Evolutionary conservation across 2,888 invertebrate species (phyloP).

Genomic region (Achlya flavicornis): DNA sequence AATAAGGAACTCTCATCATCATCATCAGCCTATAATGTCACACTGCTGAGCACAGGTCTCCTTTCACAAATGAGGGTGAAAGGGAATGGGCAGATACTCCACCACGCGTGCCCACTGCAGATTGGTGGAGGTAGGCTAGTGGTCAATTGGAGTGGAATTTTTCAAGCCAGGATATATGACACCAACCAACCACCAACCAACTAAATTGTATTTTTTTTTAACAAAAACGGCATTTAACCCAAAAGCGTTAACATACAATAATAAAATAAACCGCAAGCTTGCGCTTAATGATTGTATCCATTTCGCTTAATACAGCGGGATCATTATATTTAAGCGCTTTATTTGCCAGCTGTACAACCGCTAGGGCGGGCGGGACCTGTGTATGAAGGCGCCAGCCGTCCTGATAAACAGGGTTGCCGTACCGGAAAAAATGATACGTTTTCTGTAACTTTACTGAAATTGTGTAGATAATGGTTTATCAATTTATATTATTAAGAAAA

Average conservation of each 20-base stretch:
- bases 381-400: background rate
- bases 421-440: background rate
- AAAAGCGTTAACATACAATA: background rate
- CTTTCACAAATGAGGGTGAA: no score
- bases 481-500: background rate
- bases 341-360: conserved; percentile 3
- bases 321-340: conserved; percentile 7
- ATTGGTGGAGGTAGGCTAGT: no score
- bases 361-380: background rate
- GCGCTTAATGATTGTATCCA: background rate
- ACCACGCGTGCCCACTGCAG: no score
- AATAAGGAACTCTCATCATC: no score
- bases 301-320: conserved; percentile 5
- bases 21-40: no score
- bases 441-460: background rate
- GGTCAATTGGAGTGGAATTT: no score
- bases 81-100: no score
- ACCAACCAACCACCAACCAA: no score
- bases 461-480: background rate
- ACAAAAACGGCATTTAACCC: background rate
- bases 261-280: background rate
- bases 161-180: no score
- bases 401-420: background rate
- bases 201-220: no score
- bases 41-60: no score